These are phyloP conservation scores for Nesoenas mayeri DNA, from an alignment of 2,113 vertebrate species.

Conservation along the genomic window DNA sequence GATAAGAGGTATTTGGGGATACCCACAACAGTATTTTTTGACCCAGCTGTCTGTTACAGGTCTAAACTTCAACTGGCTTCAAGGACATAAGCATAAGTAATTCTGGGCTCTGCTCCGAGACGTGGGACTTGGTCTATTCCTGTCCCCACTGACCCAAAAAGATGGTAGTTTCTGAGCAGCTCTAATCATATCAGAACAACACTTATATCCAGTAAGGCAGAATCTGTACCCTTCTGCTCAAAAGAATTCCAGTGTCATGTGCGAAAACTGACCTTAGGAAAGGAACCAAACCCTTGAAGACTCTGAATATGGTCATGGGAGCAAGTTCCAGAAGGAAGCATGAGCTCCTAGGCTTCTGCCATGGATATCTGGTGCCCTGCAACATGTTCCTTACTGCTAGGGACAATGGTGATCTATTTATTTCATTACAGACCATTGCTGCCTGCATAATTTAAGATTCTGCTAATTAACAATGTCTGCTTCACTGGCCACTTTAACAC, in stretches of 20 bases:
- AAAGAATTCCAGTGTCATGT: background rate
- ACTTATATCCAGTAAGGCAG: background rate
- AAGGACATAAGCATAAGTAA: background rate
- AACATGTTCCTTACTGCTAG: background rate
- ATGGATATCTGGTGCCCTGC: background rate
- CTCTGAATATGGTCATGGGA: background rate
- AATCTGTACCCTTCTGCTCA: background rate
- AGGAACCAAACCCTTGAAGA: background rate
- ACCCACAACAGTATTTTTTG: background rate
- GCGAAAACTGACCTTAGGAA: background rate
- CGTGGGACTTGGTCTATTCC: background rate
- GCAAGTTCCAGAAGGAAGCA: background rate
- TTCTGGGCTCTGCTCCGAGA: background rate
- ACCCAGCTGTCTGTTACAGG: background rate
- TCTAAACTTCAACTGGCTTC: background rate
- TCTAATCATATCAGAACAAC: background rate
- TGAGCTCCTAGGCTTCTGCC: background rate
- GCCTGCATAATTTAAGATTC: conserved; percentile 4
- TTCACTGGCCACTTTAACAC: background rate
- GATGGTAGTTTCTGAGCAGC: background rate
- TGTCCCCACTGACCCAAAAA: background rate
- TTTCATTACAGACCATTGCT: conserved; percentile 13
- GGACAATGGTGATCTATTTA: background rate
- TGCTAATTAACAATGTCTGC: conserved; percentile 1
- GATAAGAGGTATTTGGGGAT: background rate